Percentiles rank a stretch among this genome's conserved stretches.
These are phyloP conservation scores for Stichodactyla mertensii DNA, from an alignment of 64 coral and sea anemone genomes.

Conservation along the genomic window DNA sequence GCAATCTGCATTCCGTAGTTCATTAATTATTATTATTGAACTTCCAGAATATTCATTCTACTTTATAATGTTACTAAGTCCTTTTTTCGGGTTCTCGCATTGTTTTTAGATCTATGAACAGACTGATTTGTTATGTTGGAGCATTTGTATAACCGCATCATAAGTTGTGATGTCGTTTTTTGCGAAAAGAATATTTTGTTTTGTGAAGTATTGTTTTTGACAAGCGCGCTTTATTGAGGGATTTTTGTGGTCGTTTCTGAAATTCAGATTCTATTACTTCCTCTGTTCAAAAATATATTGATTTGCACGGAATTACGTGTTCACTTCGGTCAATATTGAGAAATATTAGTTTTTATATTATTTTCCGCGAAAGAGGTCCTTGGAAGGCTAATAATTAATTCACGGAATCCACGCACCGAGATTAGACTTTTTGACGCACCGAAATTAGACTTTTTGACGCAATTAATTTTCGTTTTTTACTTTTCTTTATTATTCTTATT, in stretches of 20 bases:
- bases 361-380: neutral
- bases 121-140: neutral
- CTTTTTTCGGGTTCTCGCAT: neutral
- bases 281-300: neutral
- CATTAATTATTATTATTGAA: neutral
- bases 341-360: neutral
- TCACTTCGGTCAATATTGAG: neutral
- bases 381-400: neutral
- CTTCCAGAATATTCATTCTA: neutral
- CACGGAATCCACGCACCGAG: neutral
- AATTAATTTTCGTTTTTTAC: neutral
- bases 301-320: neutral
- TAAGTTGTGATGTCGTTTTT: neutral
- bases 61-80: neutral
- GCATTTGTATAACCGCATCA: neutral
- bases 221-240: neutral
- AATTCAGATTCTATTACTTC: neutral
- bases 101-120: neutral
- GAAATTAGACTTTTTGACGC: neutral
- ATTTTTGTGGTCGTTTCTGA: neutral
- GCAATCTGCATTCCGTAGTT: neutral
- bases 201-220: neutral
- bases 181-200: neutral
- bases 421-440: neutral
- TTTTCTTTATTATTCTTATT: neutral